A percentile compares a stretch with the other conserved stretches of the same genome.
Conservation (phyloP, 2,888 invertebrate species). For the Agrochola circellaris region DNA sequence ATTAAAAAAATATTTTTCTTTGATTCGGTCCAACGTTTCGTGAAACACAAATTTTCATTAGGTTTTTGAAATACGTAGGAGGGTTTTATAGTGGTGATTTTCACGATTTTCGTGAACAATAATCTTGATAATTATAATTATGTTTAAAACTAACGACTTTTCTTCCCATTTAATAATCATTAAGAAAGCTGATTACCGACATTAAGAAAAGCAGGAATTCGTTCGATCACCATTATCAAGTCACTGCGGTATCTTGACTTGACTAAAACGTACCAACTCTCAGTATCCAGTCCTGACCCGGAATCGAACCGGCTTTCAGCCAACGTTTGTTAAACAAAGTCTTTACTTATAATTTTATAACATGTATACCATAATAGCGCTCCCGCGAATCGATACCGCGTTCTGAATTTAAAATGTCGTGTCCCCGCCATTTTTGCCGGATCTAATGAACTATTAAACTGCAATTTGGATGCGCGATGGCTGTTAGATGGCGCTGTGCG, state of each 20-base stretch:
- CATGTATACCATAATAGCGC: constrained; percentile 66
- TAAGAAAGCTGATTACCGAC: constrained; percentile 23
- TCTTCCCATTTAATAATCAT: constrained; percentile 14
- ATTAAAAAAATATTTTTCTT: constrained; percentile 16
- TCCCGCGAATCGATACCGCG: constrained; percentile 86
- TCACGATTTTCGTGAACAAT: no score
- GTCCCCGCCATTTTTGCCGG: constrained; percentile 89
- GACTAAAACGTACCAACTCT: constrained; percentile 38
- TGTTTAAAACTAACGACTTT: constrained; percentile 4
- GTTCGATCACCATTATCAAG: constrained; percentile 39
- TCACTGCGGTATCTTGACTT: constrained; percentile 39
- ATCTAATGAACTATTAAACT: constrained; percentile 91
- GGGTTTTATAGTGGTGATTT: background rate
- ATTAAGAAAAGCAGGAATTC: constrained; percentile 41
- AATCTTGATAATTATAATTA: background rate
- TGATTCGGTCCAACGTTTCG: background rate
- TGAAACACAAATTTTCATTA: constrained; percentile 6
- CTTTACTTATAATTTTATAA: constrained; percentile 59
- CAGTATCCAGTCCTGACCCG: constrained; percentile 59
- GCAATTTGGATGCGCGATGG: constrained; percentile 90
- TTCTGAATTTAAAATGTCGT: constrained; percentile 89
- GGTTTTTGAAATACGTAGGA: background rate
- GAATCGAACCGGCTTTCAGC: constrained; percentile 65
- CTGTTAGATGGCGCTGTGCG: constrained; percentile 88
- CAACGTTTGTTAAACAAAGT: constrained; percentile 39